phyloP scores from a whole-genome alignment of 2,888 invertebrate genomes.

The Patella ulyssiponensis region DNA sequence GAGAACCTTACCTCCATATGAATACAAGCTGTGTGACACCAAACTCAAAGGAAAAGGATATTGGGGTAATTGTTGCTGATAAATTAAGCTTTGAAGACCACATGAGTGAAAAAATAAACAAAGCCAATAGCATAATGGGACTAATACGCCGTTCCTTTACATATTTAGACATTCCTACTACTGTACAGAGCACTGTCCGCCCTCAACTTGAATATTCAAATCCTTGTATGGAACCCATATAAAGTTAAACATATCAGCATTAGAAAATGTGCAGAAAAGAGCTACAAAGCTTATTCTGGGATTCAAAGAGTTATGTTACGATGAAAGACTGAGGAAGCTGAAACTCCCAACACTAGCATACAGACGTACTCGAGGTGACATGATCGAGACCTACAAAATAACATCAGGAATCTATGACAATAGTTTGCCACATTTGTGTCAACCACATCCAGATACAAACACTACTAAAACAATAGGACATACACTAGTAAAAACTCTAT shows the following conservation, averaged over 20 bases:
- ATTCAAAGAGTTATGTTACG: slow-evolving; percentile 15
- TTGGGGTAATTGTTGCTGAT: slow-evolving; percentile 21
- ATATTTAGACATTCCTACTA: too few species aligned
- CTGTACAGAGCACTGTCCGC: too few species aligned
- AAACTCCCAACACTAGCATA: slow-evolving; percentile 14
- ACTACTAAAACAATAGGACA: neutral
- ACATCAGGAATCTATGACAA: too few species aligned
- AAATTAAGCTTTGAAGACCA: slow-evolving; percentile 23
- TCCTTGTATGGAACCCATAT: slow-evolving; percentile 17
- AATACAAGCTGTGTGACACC: neutral
- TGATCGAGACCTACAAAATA: slow-evolving; percentile 27
- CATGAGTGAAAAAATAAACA: slow-evolving; percentile 12
- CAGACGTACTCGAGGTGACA: slow-evolving; percentile 20
- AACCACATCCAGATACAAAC: neutral
- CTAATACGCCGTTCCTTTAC: slow-evolving; percentile 13
- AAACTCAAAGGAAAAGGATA: slow-evolving; percentile 20
- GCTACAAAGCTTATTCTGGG: slow-evolving; percentile 26
- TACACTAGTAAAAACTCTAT: neutral
- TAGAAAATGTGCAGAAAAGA: slow-evolving; percentile 29
- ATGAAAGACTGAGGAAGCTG: slow-evolving; percentile 20
- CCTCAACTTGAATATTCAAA: slow-evolving; percentile 31
- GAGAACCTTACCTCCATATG: neutral
- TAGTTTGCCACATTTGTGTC: neutral
- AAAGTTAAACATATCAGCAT: slow-evolving; percentile 17
- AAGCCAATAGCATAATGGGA: slow-evolving; percentile 18